Base-by-base conservation (phyloP, 2,888 invertebrate species). In the Ypsolopha sequella region DNA sequence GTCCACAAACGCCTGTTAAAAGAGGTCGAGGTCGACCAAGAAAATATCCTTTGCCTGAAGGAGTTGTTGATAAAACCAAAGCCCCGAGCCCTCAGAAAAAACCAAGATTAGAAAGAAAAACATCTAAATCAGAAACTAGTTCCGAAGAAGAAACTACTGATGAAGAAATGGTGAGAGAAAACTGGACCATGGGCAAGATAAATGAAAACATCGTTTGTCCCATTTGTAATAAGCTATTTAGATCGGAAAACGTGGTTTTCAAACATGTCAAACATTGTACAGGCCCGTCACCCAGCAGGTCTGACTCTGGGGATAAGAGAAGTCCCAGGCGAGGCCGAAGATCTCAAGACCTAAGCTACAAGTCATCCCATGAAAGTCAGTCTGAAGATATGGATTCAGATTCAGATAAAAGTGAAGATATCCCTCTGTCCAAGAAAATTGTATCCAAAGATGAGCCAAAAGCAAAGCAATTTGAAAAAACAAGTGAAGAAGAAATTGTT, bases 181-280 rank as follows among this genome's bases (percentile, higher is more conserved):
- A 85, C 61, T 86, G 85, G 86, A 85, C 85, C 1, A 84, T 85
- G 84, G 87, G 87, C n/a, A 87, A 85, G 70, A 87, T 87, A 45
- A 84, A 87, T 61, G 86, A 87, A 60, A 84, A 86, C 55, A 86
- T 87, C 44, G 74, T 86, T 14, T 87, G 87, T 55, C 87, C 87
- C 8, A 87, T 87, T 55, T 87, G 87, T 55, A 74, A 73, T 55
- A 87, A 87, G 65, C 61, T 86, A 14, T 87, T 87, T 60, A 70
- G 87, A 55, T 82, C 86, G 33, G 85, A 87, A 64, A 87, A 87
- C 55, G 87, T 87, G 34, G 82, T 87, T 43, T 84, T 85, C 54
- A 87, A 87, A 69, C 87, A 87, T 54, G 87, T 87, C 0, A 87
- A 87, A 62, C 87, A 87, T 63, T 87, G 87, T 54, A 80, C 81